These are phyloP conservation scores for Tolmerus cingulatus DNA, from an alignment of 2,888 invertebrate genomes.

Conservation along the genomic window DNA sequence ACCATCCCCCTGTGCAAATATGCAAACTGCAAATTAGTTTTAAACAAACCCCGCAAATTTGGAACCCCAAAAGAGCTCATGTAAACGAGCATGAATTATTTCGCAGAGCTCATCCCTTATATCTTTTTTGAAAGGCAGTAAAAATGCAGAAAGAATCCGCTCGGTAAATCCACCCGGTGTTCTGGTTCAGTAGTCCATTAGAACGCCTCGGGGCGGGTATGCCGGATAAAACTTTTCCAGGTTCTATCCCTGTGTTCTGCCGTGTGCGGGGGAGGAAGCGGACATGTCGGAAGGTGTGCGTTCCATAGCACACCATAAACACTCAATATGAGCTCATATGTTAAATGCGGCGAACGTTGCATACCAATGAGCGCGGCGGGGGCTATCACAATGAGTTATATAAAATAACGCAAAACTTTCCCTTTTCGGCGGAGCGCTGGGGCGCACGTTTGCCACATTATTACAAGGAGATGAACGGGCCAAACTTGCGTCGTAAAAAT, in stretches of 20 bases:
- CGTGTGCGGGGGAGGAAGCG: background rate
- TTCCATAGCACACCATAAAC: constrained; percentile 52
- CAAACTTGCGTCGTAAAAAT: background rate
- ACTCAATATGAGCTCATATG: constrained; percentile 54
- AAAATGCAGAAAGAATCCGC: background rate
- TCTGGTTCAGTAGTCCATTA: background rate
- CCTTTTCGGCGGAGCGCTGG: background rate
- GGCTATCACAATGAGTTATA: constrained; percentile 48
- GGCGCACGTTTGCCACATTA: constrained; percentile 41
- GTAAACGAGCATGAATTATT: background rate
- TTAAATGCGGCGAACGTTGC: constrained; percentile 51
- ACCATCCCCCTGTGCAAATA: background rate
- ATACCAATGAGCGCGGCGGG: constrained; percentile 53
- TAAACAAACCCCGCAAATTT: background rate
- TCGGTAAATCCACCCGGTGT: background rate
- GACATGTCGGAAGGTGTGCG: background rate
- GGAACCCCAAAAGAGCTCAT: background rate
- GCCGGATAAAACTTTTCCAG: background rate
- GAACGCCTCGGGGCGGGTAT: background rate
- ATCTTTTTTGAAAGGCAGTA: background rate
- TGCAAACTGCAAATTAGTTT: background rate
- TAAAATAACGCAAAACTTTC: constrained; percentile 9
- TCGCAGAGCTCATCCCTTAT: background rate
- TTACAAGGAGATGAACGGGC: background rate
- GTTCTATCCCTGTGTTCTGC: background rate